Evolutionary conservation across 2,888 invertebrate species (phyloP).

Genomic region (Acanthopleura granulata): DNA sequence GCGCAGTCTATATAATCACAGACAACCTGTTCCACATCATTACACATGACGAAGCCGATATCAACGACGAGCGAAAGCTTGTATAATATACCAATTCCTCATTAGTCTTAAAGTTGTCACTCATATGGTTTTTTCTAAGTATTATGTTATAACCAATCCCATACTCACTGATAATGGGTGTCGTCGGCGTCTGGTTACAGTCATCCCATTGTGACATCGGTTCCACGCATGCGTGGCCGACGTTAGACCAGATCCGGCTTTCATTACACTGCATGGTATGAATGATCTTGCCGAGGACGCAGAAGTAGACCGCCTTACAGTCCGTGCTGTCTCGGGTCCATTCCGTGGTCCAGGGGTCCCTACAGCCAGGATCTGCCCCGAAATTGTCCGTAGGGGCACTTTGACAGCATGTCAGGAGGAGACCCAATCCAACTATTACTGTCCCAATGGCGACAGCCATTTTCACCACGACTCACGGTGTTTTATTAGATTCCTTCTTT

Average conservation of each 20-base stretch:
- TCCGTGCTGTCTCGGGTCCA: conserved; percentile 41
- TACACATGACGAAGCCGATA: too few relatives aligned
- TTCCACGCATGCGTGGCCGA: conserved; percentile 46
- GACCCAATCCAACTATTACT: too few relatives aligned
- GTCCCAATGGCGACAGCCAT: too few relatives aligned
- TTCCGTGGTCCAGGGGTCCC: conserved; percentile 44
- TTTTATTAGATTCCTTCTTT: too few relatives aligned
- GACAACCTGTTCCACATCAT: too few relatives aligned
- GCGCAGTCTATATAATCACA: too few relatives aligned
- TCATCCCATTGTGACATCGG: conserved; percentile 48
- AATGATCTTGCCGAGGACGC: conserved; percentile 37
- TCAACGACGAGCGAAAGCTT: too few relatives aligned
- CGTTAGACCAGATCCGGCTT: conserved; percentile 42
- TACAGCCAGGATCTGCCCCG: conserved; percentile 42
- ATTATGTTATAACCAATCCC: too few relatives aligned
- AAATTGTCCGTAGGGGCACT: conserved; percentile 31
- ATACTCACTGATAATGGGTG: conserved; percentile 41
- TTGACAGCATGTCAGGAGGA: too few relatives aligned
- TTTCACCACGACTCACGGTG: too few relatives aligned
- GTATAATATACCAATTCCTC: too few relatives aligned
- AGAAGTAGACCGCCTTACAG: conserved; percentile 38
- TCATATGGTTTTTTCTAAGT: not conserved
- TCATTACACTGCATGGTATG: conserved; percentile 46
- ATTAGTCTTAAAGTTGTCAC: not conserved
- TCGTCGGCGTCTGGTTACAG: conserved; percentile 44